Base-by-base conservation (phyloP, 2,113 vertebrate genomes). In the Chaetura pelagica region DNA sequence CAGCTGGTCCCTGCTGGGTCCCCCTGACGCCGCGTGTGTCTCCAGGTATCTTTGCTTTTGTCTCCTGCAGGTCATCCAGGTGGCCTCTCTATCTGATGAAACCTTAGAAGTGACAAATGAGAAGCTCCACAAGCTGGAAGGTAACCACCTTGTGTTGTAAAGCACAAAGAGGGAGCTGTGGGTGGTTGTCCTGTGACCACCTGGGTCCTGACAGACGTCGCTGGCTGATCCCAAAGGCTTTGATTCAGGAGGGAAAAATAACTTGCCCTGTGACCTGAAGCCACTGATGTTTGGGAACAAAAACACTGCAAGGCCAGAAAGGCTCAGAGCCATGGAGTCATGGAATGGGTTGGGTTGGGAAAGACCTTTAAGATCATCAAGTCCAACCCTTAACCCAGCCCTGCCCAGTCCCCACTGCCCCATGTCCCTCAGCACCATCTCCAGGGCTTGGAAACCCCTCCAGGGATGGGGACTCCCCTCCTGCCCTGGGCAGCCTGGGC, bases 21-120 rank as follows among this genome's bases (percentile, higher is more conserved):
- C 34, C 49, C 12, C 1, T 34, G 46, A 13, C 6, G 1, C 32
- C 2, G 3, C 4, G 0, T 17, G 40, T 3, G 1, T 48, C 10
- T 90, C 79, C 55, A 38, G 22, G 15, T 61, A 15, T 23, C 54
- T 17, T 76, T n/a, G 35, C 59, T 87, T 75, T 74, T 88, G 68
- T 91, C 71, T n/a, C 66, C 54, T 67, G 66, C 96, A 99, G 99
- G 98, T 99, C 32, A 96, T 99, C 88, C 99, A 99, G 82, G 99
- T 99, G 13, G 98, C 99, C 32, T 99, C 98, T 15, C 97, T 99
- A 20, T 99, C 99, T n/a, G 98, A 98, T 75, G 97, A 98, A 93
- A 98, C 97, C 77, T 94, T 98, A 34, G 98, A 97, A 84, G 98
- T 98, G 90, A 97, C 96, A 24, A 94, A 97, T 6, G 96, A 98